Percentiles rank a stretch among this genome's conserved stretches.
Conservation (phyloP, 2,113 vertebrate genomes). For the Corynorhinus townsendii region DNA sequence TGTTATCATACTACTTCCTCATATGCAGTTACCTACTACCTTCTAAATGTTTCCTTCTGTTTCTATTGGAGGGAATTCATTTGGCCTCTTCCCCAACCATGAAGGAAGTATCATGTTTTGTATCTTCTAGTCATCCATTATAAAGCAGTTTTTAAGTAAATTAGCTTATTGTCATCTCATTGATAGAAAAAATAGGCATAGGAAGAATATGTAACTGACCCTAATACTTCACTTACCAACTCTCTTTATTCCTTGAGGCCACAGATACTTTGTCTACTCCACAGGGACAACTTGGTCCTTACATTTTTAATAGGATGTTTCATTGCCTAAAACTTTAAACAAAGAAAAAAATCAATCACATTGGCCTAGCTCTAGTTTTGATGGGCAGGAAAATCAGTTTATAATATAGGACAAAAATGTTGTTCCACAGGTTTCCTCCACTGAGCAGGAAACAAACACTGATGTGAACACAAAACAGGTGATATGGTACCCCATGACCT, state of each 20-base stretch:
- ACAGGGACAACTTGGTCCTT: background rate
- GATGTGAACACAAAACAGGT: conserved; percentile 4
- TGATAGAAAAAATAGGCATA: background rate
- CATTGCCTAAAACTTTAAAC: conserved; percentile 36
- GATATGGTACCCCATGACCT: background rate
- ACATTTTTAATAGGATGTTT: conserved; percentile 16
- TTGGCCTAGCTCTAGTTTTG: conserved; percentile 40
- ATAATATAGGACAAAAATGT: conserved; percentile 49
- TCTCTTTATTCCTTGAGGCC: background rate
- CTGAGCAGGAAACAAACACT: conserved; percentile 37
- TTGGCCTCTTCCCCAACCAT: background rate
- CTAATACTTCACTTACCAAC: background rate
- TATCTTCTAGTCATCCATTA: background rate
- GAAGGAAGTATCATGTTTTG: background rate
- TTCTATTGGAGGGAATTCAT: background rate
- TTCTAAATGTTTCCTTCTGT: background rate
- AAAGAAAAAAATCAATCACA: conserved; percentile 17
- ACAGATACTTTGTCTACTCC: background rate
- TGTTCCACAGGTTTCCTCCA: conserved; percentile 68
- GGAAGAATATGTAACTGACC: background rate
- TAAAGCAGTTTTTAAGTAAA: background rate
- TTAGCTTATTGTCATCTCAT: background rate
- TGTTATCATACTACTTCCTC: background rate
- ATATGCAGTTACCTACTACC: background rate
- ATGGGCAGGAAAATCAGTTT: conserved; percentile 65